Evolutionary conservation across 2,113 vertebrate genomes (phyloP), one percentile per base, ranked within the genome.

Genomic region (Spilogale gracilis): DNA sequence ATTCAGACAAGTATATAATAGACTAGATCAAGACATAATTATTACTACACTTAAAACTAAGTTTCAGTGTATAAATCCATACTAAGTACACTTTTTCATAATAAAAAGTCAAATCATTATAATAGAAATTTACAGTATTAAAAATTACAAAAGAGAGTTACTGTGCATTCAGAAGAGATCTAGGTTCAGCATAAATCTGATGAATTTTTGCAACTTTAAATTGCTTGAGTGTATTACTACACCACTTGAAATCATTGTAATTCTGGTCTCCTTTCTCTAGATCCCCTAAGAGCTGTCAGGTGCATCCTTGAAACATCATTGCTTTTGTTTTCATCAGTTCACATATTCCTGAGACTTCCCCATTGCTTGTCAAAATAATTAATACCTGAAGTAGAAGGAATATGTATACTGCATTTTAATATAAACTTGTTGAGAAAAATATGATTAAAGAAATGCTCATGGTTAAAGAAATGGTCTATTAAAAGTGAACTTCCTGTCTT

Each of bases 341-440:
- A 90, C 52, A 95, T 52, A 78, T 93, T 97, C 83, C 54, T 93
- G 86, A 94, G 96, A 97, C 96, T 97, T 98, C 69, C 86, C 87
- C 65, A 95, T 69, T 95, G 95, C 96, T 97, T 97, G 95, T 98
- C 98, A 97, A 97, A 95, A 97, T 98, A 98, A 98, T 98, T 98
- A 98, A 96, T 97, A 97, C 96, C 80, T 96, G 69, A 50, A 96
- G 60, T 65, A 76, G 93, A 89, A 97, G 83, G 92, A 97, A 80
- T 6, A 95, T 65, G 54, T 88, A 96, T 73, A 45, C 76, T 96
- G 95, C 52, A 97, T 97, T 97, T 98, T 97, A 98, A 98, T 97
- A 97, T 17, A 92, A 92, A 88, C 14, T 54, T 69, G 79, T 87
- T 92, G 80, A 97, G 65, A 88, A 60, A 97, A 97, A 94, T 45